Conservation (phyloP, 2,113 vertebrate genomes). For the Platichthys flesus region DNA sequence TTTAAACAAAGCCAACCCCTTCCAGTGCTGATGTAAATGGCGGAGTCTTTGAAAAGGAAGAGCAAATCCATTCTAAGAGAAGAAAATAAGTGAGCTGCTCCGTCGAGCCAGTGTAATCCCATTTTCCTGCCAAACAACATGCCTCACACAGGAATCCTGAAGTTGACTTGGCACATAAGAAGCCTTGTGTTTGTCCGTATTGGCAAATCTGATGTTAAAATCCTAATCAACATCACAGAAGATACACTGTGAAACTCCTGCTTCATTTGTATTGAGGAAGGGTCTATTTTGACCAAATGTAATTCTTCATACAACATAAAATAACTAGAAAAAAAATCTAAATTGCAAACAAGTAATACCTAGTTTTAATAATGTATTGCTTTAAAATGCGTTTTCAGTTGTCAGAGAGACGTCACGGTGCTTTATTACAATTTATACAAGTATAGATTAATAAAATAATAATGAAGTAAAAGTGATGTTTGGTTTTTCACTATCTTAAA, state of each 20-base stretch:
- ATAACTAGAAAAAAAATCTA: neutral
- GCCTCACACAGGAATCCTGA: conserved; percentile 51
- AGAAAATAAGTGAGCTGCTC: conserved; percentile 45
- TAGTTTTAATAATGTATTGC: neutral
- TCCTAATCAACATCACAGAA: neutral
- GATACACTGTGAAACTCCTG: neutral
- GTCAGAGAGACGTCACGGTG: no score
- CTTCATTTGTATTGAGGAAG: no score
- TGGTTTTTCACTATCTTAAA: no score
- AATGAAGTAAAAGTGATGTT: no score
- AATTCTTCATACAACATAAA: neutral
- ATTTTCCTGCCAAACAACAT: conserved; percentile 67
- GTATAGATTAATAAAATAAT: no score
- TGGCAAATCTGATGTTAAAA: conserved; percentile 5
- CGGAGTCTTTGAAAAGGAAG: conserved; percentile 41
- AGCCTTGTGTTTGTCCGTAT: neutral
- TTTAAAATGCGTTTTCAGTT: neutral
- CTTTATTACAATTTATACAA: no score
- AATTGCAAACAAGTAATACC: neutral
- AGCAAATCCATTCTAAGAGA: conserved; percentile 42
- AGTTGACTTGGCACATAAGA: conserved; percentile 7
- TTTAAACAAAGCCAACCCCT: conserved; percentile 60
- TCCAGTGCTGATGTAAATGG: conserved; percentile 48
- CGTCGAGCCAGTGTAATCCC: conserved; percentile 45
- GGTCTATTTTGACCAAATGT: no score